These are phyloP conservation scores for Takifugu flavidus DNA, from an alignment of 2,113 vertebrate species.

Conservation along the genomic window DNA sequence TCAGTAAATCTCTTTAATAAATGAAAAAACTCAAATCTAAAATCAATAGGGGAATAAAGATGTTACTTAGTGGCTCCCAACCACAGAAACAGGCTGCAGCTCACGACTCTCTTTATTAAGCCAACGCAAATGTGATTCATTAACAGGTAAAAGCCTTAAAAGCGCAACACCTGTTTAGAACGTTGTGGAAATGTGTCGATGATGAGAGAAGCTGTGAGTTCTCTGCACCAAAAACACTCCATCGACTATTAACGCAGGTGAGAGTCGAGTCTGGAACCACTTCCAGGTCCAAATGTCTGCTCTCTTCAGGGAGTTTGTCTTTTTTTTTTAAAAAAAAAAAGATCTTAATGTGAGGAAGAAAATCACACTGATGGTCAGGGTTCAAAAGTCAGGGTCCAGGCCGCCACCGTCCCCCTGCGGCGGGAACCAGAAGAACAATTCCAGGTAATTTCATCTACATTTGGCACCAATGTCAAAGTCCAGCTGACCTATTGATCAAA, in stretches of 20 bases:
- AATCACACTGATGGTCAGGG: not conserved
- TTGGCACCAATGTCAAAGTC: not conserved
- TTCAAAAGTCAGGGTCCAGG: not conserved
- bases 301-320: too few relatives aligned
- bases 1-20: conserved; percentile 59
- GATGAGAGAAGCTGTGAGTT: conserved; percentile 17
- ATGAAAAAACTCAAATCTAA: conserved; percentile 42
- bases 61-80: conserved; percentile 31
- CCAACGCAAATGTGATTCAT: conserved; percentile 31
- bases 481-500: not conserved
- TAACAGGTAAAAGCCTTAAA: conserved; percentile 42
- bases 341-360: not conserved
- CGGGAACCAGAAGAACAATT: not conserved
- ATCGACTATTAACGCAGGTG: not conserved
- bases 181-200: conserved; percentile 26
- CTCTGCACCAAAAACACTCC: not conserved
- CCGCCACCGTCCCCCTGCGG: not conserved
- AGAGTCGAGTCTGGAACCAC: too few relatives aligned
- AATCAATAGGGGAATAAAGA: conserved; percentile 59
- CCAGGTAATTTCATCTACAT: not conserved
- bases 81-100: conserved; percentile 8
- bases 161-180: conserved; percentile 13
- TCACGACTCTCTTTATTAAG: conserved; percentile 27
- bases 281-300: too few relatives aligned
- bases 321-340: not conserved